phyloP scores from a whole-genome alignment of 2,113 vertebrate species.

The Aythya baeri region DNA sequence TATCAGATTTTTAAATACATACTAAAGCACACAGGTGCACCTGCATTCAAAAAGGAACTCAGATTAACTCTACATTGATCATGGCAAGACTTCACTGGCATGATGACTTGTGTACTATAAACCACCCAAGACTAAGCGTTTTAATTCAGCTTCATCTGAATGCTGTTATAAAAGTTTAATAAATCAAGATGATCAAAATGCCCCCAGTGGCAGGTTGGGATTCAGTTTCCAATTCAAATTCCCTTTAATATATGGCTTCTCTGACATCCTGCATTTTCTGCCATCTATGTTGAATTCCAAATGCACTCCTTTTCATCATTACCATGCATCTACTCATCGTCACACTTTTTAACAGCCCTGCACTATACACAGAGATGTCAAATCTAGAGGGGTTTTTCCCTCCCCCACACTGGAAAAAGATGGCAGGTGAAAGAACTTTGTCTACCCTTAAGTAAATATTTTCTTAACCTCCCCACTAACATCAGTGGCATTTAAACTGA shows the following conservation, averaged over 20 bases:
- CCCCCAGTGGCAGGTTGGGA: constrained; percentile 78
- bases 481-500: constrained; percentile 50
- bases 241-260: constrained; percentile 80
- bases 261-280: constrained; percentile 78
- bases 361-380: constrained; percentile 72
- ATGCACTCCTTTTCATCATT: constrained; percentile 75
- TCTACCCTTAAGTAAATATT: constrained; percentile 76
- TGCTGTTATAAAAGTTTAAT: constrained; percentile 83
- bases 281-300: constrained; percentile 77
- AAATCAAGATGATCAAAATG: constrained; percentile 89
- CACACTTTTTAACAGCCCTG: constrained; percentile 69
- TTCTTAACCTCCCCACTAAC: constrained; percentile 27
- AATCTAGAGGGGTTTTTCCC: constrained; percentile 39
- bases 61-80: constrained; percentile 56
- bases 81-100: constrained; percentile 17
- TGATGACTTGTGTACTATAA: constrained; percentile 61
- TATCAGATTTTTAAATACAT: constrained; percentile 37
- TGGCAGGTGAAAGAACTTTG: constrained; percentile 65
- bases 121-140: constrained; percentile 70
- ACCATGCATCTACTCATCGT: constrained; percentile 63
- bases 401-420: constrained; percentile 41
- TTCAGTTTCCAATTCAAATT: constrained; percentile 85
- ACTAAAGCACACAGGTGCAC: constrained; percentile 18
- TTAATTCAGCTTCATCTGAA: constrained; percentile 79
- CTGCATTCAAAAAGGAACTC: constrained; percentile 37